phyloP scores from a whole-genome alignment of 37 sponge, comb jelly and placozoan genomes.

The Trichoplax adhaerens region DNA sequence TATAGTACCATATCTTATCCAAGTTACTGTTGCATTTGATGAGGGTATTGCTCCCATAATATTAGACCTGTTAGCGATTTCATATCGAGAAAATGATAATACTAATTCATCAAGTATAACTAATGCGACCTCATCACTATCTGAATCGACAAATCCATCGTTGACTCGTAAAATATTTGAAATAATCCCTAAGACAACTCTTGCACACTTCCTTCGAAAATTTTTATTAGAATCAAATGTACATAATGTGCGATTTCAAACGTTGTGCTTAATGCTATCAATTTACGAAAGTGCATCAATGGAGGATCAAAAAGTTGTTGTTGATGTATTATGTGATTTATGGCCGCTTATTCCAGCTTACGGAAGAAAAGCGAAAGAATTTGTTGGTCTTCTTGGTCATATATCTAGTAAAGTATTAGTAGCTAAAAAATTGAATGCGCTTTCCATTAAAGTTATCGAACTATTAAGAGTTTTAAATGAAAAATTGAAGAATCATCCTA shows the following conservation, averaged over 20 bases:
- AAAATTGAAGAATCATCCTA: conserved; percentile 49
- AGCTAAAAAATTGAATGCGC: not conserved
- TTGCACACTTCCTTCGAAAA: too few relatives aligned
- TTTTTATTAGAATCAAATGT: too few relatives aligned
- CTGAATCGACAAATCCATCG: too few relatives aligned
- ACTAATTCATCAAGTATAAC: too few relatives aligned
- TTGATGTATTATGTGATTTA: conserved; percentile 49
- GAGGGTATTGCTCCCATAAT: conserved; percentile 53
- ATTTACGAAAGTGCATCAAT: too few relatives aligned
- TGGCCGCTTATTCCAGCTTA: conserved; percentile 52
- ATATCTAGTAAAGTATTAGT: too few relatives aligned
- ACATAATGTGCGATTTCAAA: too few relatives aligned
- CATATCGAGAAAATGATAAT: too few relatives aligned
- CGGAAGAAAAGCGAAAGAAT: conserved; percentile 69
- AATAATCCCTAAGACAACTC: too few relatives aligned
- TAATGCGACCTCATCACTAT: too few relatives aligned
- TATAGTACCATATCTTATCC: conserved; percentile 20
- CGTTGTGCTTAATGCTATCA: too few relatives aligned
- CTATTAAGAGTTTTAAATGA: conserved; percentile 51
- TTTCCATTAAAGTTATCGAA: conserved; percentile 29
- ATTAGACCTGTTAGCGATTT: conserved; percentile 30
- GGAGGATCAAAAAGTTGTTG: not conserved
- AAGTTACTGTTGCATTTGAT: conserved; percentile 29
- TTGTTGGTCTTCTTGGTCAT: conserved; percentile 70
- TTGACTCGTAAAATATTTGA: too few relatives aligned